Evolutionary conservation across 2,888 invertebrate genomes (phyloP).

Genomic region (Agrochola litura): DNA sequence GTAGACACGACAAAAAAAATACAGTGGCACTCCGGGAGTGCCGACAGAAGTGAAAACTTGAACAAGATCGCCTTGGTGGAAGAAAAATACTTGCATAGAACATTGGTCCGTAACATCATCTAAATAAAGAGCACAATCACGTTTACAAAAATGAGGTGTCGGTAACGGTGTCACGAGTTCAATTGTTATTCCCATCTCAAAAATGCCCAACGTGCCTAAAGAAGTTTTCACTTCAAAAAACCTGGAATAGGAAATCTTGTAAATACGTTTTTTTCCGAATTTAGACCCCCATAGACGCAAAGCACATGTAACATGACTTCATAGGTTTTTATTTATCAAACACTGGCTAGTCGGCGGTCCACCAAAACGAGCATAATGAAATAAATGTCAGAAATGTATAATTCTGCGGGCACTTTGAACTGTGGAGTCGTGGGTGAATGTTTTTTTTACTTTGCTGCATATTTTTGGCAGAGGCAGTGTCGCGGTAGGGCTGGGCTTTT

Average conservation of each 20-base stretch:
- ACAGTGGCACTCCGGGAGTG: no score
- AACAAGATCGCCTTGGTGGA: no score
- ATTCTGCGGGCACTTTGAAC: conserved; percentile 58
- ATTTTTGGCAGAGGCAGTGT: conserved; percentile 48
- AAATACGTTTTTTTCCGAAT: background rate
- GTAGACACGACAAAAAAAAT: background rate
- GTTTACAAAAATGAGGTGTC: no score
- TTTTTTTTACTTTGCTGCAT: conserved; percentile 40
- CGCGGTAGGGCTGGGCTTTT: conserved; percentile 20
- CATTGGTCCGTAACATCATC: no score
- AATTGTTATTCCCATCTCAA: no score
- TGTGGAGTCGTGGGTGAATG: conserved; percentile 6
- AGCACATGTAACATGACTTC: background rate
- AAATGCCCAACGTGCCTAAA: no score
- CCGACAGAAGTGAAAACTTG: no score
- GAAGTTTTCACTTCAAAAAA: no score
- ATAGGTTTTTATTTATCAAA: conserved; percentile 44
- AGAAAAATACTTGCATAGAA: no score
- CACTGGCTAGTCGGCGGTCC: background rate
- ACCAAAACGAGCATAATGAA: conserved; percentile 35
- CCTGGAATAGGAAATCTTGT: background rate
- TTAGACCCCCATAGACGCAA: background rate
- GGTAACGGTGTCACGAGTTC: no score
- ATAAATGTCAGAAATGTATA: conserved; percentile 53
- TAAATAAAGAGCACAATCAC: no score